Percentiles rank a stretch among this genome's conserved stretches.
Evolutionary conservation across 1,140 invertebrate genomes (phyloP).

Genomic region (Anadara kagoshimensis): DNA sequence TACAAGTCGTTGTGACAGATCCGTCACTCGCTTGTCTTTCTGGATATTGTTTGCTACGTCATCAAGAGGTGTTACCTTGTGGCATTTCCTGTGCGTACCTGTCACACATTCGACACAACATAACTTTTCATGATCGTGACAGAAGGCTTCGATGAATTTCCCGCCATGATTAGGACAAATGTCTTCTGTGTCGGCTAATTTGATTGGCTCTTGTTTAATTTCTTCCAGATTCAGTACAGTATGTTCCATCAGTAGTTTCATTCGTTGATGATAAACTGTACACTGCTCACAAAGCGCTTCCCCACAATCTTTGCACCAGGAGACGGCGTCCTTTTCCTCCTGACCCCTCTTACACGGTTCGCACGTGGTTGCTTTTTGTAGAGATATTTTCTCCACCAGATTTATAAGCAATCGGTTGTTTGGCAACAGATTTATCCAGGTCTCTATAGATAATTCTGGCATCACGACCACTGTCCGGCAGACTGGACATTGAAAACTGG

Average conservation of each 20-base stretch:
- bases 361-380: slow-evolving; percentile 15
- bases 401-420: slow-evolving; percentile 15
- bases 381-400: slow-evolving; percentile 24
- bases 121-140: slow-evolving; percentile 31
- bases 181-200: slow-evolving; percentile 27
- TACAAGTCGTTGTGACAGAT: slow-evolving; percentile 20
- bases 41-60: slow-evolving; percentile 20
- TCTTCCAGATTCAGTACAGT: slow-evolving; percentile 28
- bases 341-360: slow-evolving; percentile 27
- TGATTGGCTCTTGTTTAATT: slow-evolving; percentile 23
- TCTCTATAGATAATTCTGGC: slow-evolving; percentile 16
- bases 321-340: slow-evolving; percentile 3
- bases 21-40: neutral
- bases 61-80: slow-evolving; percentile 25
- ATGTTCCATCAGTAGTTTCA: slow-evolving; percentile 42
- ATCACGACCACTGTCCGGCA: slow-evolving; percentile 21
- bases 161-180: slow-evolving; percentile 24
- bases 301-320: slow-evolving; percentile 41
- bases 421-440: slow-evolving; percentile 30
- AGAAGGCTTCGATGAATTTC: slow-evolving; percentile 33
- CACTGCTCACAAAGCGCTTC: slow-evolving; percentile 35
- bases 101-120: slow-evolving; percentile 39
- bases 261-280: slow-evolving; percentile 24
- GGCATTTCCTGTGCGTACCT: slow-evolving; percentile 26
- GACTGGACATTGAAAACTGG: slow-evolving; percentile 28